phyloP scores from a whole-genome alignment of 37 sponge, comb jelly and placozoan species.

The Chondrilla cf. caribensis region DNA sequence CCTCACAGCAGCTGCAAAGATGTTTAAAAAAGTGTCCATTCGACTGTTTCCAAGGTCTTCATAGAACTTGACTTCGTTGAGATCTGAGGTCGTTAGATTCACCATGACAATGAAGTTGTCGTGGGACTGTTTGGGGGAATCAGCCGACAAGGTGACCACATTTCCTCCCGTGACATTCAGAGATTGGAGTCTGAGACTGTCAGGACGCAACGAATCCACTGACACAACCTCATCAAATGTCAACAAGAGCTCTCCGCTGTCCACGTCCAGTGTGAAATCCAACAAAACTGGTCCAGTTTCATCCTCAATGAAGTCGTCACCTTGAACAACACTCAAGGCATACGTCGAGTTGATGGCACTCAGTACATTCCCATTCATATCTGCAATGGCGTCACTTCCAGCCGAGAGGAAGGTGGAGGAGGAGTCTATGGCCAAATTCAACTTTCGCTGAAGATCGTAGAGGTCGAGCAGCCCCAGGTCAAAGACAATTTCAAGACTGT shows the following conservation, averaged over 20 bases:
- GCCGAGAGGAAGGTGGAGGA: slow-evolving; percentile 49
- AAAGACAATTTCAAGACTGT: slow-evolving; percentile 49
- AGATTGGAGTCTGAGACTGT: slow-evolving; percentile 1
- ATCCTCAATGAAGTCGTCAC: slow-evolving; percentile 37
- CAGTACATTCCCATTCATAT: slow-evolving; percentile 60
- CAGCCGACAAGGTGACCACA: neutral
- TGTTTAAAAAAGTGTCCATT: slow-evolving; percentile 51
- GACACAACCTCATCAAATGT: slow-evolving; percentile 82
- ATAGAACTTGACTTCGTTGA: slow-evolving; percentile 58
- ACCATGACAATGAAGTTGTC: slow-evolving; percentile 43
- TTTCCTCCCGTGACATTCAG: slow-evolving; percentile 3
- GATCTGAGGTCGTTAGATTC: slow-evolving; percentile 57
- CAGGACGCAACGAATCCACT: slow-evolving; percentile 28
- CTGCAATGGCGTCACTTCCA: slow-evolving; percentile 32
- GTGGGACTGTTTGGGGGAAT: neutral
- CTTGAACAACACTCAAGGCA: neutral
- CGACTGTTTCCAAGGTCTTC: slow-evolving; percentile 50
- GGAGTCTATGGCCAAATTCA: slow-evolving; percentile 32
- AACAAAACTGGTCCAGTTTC: slow-evolving; percentile 53
- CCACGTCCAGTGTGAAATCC: slow-evolving; percentile 59
- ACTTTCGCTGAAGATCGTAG: slow-evolving; percentile 55
- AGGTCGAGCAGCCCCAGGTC: slow-evolving; percentile 49
- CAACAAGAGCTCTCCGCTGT: slow-evolving; percentile 54
- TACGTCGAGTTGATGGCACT: slow-evolving; percentile 26
- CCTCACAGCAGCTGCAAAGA: slow-evolving; percentile 34